Evolutionary conservation across 2,888 invertebrate genomes (phyloP).

Genomic region (Micropterix aruncella): DNA sequence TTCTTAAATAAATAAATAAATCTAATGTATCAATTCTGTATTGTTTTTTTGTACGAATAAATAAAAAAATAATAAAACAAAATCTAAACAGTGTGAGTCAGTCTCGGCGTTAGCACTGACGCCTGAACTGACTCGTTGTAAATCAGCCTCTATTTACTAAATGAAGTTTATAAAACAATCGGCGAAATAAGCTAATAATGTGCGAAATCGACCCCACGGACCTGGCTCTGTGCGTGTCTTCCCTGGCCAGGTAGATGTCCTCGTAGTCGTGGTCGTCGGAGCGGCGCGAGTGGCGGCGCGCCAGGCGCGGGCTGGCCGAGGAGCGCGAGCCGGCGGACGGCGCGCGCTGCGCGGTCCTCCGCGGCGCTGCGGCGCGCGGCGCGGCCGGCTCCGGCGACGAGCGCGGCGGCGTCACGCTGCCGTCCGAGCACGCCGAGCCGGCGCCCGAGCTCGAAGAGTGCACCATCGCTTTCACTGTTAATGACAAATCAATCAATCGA

Average conservation of each 20-base stretch:
- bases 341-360: constrained; percentile 27
- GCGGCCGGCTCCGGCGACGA: constrained; percentile 22
- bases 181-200: neutral
- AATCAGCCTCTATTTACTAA: no score
- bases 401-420: constrained; percentile 18
- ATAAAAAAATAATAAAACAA: no score
- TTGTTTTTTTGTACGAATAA: no score
- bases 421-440: constrained; percentile 32
- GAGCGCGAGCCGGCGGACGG: constrained; percentile 23
- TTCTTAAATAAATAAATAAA: no score
- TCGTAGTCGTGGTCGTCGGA: constrained; percentile 59
- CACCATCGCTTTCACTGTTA: constrained; percentile 79
- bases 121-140: no score
- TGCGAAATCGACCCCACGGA: constrained; percentile 8
- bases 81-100: no score
- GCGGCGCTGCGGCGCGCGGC: constrained; percentile 24
- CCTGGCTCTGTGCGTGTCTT: constrained; percentile 34
- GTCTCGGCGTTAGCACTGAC: no score
- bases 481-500: no score
- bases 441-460: constrained; percentile 60
- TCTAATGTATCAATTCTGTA: no score
- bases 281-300: constrained; percentile 14
- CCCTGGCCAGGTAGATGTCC: constrained; percentile 62
- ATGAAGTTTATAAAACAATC: no score
- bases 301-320: constrained; percentile 4